Conservation (phyloP, 2,797 vertebrate genomes). For the Mionectes olivaceus region DNA sequence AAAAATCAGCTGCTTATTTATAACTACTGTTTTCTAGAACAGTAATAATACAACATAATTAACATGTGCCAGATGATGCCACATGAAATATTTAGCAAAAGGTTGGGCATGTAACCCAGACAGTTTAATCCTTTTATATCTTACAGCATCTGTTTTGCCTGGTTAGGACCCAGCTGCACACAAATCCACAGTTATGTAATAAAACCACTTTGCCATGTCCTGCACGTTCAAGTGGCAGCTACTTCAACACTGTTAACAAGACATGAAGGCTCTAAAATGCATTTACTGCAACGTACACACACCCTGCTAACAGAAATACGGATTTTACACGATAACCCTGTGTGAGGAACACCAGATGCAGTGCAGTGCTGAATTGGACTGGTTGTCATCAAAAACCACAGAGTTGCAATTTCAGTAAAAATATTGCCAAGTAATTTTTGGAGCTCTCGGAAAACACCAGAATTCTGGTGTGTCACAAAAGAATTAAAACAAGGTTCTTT, state of each 20-base stretch:
- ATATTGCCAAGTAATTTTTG: background rate
- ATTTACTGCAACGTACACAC: background rate
- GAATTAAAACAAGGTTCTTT: accelerated
- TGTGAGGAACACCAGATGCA: background rate
- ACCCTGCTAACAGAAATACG: background rate
- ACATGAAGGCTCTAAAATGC: background rate
- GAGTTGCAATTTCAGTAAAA: background rate
- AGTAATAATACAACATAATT: background rate
- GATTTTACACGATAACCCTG: background rate
- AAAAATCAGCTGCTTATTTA: background rate
- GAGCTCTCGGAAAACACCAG: background rate
- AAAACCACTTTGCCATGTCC: background rate
- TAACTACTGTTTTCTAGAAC: background rate
- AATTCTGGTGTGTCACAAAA: background rate
- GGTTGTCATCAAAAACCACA: background rate
- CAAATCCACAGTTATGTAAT: slow-evolving; percentile 40
- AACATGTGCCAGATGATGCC: background rate
- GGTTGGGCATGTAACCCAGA: background rate
- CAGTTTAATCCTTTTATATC: slow-evolving; percentile 28
- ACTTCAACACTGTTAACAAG: background rate
- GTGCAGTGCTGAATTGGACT: background rate
- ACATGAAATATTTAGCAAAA: slow-evolving; percentile 20
- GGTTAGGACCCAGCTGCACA: slow-evolving; percentile 42
- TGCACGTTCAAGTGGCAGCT: background rate
- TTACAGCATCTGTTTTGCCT: slow-evolving; percentile 31